Evolutionary conservation across 2,113 vertebrate species (phyloP), one percentile per base, ranked within the genome.

Genomic region (Xiphophorus maculatus): DNA sequence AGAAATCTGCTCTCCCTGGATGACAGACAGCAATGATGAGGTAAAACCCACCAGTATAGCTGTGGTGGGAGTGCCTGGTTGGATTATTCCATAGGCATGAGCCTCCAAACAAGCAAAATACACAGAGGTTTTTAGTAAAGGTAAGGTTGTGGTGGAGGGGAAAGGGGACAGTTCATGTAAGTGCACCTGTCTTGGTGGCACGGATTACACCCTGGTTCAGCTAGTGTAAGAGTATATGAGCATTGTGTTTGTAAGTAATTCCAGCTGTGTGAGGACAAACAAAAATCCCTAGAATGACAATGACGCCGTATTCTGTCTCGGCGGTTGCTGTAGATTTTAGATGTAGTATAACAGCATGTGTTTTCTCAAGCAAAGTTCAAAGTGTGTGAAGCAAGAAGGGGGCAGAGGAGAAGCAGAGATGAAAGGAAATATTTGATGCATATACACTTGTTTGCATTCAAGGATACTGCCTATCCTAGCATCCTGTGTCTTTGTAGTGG

Each of bases 11-110:
- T 89, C 80, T 76, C 92, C 77, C n/a, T 61, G 85, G 81, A 75
- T 96, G 95, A 96, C 92, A 95, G 96, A 95, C 96, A 95, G 94
- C 92, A 2, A 65, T 93, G 93, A 96, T 94, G 94, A 93, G 92
- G 94, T 32, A 32, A 58, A 51, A 66, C 60, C 4, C 65, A 51
- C 48, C 37, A 44, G 42, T 27, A 29, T 14, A 76, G 69, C 62
- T 12, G 30, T 33, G 33, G 65, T 54, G 60, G 73, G 70, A 74
- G 30, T 62, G 70, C 32, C 40, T 68, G 75, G 72, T 74, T 77
- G 76, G 75, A 77, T 87, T 73, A 35, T 15, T 35, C 76, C 75
- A 58, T n/a, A 27, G 74, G 84, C 87, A 68, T 71, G 81, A 80
- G 67, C 72, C 75, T 76, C 74, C 29, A 48, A 76, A 81, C 0